phyloP scores from a whole-genome alignment of 37 sponge, comb jelly and placozoan species.

The Ianthella basta region DNA sequence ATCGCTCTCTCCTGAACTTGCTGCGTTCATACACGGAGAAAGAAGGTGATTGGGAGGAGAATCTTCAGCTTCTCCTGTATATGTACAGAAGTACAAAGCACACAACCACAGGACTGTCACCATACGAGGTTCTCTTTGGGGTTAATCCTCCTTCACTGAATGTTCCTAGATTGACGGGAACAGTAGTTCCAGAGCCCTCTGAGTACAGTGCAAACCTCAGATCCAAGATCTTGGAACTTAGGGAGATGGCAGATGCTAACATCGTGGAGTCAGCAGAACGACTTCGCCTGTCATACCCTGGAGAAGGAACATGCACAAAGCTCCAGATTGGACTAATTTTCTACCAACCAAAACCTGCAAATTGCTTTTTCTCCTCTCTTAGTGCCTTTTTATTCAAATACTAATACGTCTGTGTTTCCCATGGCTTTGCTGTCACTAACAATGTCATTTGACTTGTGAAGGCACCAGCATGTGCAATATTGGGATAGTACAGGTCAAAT shows the following conservation, averaged over 20 bases:
- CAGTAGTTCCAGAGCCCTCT: neutral
- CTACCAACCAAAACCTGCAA: too few relatives aligned
- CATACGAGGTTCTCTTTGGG: constrained; percentile 28
- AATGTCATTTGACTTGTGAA: too few relatives aligned
- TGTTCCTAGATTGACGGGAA: neutral
- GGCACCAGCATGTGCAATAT: too few relatives aligned
- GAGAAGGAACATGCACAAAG: too few relatives aligned
- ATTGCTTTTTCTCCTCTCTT: too few relatives aligned
- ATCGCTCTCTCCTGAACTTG: neutral
- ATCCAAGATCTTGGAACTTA: neutral
- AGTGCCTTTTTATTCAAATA: too few relatives aligned
- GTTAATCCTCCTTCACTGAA: neutral
- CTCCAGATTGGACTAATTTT: too few relatives aligned
- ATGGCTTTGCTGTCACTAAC: too few relatives aligned
- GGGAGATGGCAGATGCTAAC: constrained; percentile 23
- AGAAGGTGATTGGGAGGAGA: neutral
- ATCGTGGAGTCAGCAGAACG: constrained; percentile 14
- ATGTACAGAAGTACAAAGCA: constrained; percentile 5
- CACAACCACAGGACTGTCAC: neutral
- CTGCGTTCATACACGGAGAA: neutral
- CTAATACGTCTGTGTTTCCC: too few relatives aligned
- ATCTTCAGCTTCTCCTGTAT: constrained; percentile 15
- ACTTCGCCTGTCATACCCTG: too few relatives aligned
- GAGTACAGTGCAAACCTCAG: neutral
- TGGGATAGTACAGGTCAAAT: too few relatives aligned